Percentiles rank a stretch among this genome's conserved stretches.
These are phyloP conservation scores for Semotilus atromaculatus DNA, from an alignment of 2,797 vertebrate species.

Conservation along the genomic window DNA sequence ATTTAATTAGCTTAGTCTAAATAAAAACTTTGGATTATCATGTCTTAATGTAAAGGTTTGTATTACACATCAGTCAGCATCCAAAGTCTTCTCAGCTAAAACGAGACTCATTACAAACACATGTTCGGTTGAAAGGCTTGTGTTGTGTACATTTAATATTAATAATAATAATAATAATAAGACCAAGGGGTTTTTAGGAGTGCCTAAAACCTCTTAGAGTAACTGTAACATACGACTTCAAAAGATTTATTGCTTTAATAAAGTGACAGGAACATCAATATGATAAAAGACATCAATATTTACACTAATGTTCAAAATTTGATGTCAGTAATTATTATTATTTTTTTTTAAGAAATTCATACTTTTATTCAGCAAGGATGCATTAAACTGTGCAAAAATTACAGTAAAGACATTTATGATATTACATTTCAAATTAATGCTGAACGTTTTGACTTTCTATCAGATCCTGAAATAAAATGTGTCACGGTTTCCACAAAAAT, in stretches of 20 bases:
- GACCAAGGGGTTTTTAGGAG: neutral
- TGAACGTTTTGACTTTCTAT: neutral
- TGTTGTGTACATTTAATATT: neutral
- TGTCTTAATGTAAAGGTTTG: conserved; percentile 14
- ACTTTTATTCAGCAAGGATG: neutral
- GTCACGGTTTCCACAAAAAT: neutral
- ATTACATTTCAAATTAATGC: neutral
- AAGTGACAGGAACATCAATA: neutral
- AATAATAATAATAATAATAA: neutral
- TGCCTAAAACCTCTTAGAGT: neutral
- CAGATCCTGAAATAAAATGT: neutral
- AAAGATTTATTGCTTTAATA: neutral
- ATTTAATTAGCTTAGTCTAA: conserved; percentile 37
- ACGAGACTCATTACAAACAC: neutral
- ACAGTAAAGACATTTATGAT: neutral
- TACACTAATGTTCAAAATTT: neutral
- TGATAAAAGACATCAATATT: neutral
- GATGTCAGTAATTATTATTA: neutral
- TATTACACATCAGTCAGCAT: conserved; percentile 13
- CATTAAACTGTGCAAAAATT: neutral
- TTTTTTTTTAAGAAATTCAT: neutral
- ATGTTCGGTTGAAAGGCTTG: neutral
- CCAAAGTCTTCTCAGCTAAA: conserved; percentile 10
- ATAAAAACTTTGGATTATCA: conserved; percentile 25
- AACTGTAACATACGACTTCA: neutral